Percentiles rank a stretch among this genome's conserved stretches.
These are phyloP conservation scores for Epistrophe grossulariae DNA, from an alignment of 2,888 invertebrate genomes.

Conservation along the genomic window DNA sequence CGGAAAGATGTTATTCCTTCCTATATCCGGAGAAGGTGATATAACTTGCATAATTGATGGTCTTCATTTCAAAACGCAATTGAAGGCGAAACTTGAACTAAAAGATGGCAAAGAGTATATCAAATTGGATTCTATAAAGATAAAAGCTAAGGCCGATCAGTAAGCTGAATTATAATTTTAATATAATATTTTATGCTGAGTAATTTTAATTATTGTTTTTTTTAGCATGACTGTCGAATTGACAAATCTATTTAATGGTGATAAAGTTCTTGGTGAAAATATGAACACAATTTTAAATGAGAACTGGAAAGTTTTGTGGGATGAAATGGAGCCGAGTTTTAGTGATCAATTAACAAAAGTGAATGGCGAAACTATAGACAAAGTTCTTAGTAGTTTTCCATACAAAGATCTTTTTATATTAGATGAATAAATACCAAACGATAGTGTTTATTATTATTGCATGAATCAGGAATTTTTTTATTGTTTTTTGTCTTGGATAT, in stretches of 20 bases:
- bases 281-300: conserved; percentile 78
- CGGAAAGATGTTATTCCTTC: conserved; percentile 78
- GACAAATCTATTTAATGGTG: conserved; percentile 79
- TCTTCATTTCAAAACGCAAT: conserved; percentile 56
- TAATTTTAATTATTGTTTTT: neutral
- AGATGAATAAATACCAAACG: neutral
- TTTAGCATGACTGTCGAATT: conserved; percentile 77
- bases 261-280: conserved; percentile 77
- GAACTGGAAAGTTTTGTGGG: conserved; percentile 77
- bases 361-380: conserved; percentile 10
- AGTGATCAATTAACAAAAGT: conserved; percentile 63
- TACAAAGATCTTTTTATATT: conserved; percentile 42
- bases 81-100: conserved; percentile 68
- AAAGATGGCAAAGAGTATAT: conserved; percentile 78
- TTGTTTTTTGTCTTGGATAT: no score
- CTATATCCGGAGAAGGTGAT: conserved; percentile 78
- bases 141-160: conserved; percentile 73
- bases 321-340: conserved; percentile 77
- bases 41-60: conserved; percentile 68
- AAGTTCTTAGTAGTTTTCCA: conserved; percentile 1
- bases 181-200: neutral
- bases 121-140: conserved; percentile 72
- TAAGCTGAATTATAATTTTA: conserved; percentile 57
- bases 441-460: neutral
- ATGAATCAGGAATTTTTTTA: neutral